phyloP scores from a whole-genome alignment of 2,113 vertebrate genomes.

The Macaca nemestrina region DNA sequence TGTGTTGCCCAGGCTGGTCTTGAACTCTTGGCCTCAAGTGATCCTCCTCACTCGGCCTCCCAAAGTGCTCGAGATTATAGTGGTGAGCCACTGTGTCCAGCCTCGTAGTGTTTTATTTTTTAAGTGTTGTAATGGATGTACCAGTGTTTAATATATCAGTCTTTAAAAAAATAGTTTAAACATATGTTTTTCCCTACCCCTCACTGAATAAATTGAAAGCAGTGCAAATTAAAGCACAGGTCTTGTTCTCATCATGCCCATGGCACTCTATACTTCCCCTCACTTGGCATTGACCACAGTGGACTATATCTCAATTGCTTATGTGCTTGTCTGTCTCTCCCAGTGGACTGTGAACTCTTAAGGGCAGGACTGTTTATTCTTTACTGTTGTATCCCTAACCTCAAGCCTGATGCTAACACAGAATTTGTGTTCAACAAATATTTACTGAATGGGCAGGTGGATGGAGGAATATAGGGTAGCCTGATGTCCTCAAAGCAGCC shows the following conservation, averaged over 20 bases:
- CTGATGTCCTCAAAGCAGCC: neutral
- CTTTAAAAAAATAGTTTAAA: neutral
- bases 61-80: neutral
- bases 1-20: neutral
- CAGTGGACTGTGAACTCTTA: neutral
- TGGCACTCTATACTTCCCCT: rapidly evolving
- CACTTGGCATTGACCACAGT: neutral
- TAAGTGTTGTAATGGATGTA: neutral
- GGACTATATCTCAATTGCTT: neutral
- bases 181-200: neutral
- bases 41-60: neutral
- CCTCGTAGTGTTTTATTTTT: neutral
- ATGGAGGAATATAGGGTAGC: neutral
- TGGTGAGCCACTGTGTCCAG: neutral
- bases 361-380: neutral
- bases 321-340: neutral
- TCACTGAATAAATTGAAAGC: neutral
- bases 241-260: neutral
- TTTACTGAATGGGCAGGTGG: neutral
- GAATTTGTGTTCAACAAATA: neutral
- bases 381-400: neutral
- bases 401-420: neutral
- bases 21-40: neutral
- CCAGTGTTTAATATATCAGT: neutral
- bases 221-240: rapidly evolving